A percentile compares a stretch with the other conserved stretches of the same genome.
phyloP scores from a whole-genome alignment of 2,888 invertebrate species.

The Vandiemenella viatica region DNA sequence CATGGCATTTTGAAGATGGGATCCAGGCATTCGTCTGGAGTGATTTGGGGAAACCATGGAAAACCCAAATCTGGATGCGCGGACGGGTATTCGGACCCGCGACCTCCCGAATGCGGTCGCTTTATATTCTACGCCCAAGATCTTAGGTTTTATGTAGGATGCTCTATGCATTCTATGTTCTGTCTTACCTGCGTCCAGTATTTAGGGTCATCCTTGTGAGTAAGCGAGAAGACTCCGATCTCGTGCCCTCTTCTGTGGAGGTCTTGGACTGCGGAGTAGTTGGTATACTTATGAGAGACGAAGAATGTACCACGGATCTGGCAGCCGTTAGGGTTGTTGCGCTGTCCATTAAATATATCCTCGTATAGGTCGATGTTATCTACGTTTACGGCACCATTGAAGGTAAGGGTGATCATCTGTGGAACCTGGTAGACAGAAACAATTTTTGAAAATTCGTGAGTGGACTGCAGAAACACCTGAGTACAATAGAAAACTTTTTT shows the following conservation, averaged over 20 bases:
- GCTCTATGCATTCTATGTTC: too few species aligned
- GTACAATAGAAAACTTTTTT: too few species aligned
- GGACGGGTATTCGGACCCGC: too few species aligned
- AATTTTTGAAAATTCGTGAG: background rate
- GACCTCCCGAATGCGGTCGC: too few species aligned
- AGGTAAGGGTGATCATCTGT: slow-evolving; percentile 85
- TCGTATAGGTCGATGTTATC: slow-evolving; percentile 87
- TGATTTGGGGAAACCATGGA: too few species aligned
- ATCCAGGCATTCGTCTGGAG: too few species aligned
- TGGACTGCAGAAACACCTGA: too few species aligned
- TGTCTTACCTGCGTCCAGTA: slow-evolving; percentile 61
- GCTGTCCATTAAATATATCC: slow-evolving; percentile 71
- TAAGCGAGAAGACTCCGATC: slow-evolving; percentile 80
- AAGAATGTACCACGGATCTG: slow-evolving; percentile 81
- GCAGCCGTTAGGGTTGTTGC: slow-evolving; percentile 79
- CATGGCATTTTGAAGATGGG: too few species aligned
- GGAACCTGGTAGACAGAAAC: slow-evolving; percentile 39
- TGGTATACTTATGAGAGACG: slow-evolving; percentile 82
- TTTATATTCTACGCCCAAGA: too few species aligned
- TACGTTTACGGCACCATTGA: slow-evolving; percentile 83
- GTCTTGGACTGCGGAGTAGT: slow-evolving; percentile 81
- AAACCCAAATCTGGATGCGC: too few species aligned
- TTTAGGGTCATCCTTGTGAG: slow-evolving; percentile 81
- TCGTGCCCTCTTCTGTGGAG: slow-evolving; percentile 80
- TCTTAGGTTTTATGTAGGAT: too few species aligned